These are phyloP conservation scores for Dendrolimus pini DNA, from an alignment of 2,888 invertebrate genomes.

Conservation along the genomic window DNA sequence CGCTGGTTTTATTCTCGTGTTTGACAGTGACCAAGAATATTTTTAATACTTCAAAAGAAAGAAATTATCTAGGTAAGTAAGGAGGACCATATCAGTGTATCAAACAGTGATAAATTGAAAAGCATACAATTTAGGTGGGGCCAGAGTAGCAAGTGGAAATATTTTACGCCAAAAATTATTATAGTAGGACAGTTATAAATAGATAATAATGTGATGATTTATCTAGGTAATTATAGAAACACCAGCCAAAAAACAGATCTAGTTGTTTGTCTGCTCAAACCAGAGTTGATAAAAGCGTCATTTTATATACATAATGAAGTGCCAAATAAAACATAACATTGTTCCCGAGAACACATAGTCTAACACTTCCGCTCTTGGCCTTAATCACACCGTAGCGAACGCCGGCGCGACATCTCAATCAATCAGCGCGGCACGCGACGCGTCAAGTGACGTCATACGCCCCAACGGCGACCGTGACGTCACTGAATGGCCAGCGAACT, in stretches of 20 bases:
- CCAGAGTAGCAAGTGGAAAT: too few relatives aligned
- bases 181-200: too few relatives aligned
- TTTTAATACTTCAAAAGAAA: neutral
- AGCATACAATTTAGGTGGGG: too few relatives aligned
- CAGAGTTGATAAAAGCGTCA: too few relatives aligned
- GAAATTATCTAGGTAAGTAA: too few relatives aligned
- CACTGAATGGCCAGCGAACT: neutral
- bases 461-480: neutral
- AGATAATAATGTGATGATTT: too few relatives aligned
- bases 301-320: neutral
- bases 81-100: too few relatives aligned
- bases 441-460: neutral
- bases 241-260: too few relatives aligned
- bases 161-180: too few relatives aligned
- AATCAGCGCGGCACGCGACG: neutral
- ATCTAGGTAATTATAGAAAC: too few relatives aligned
- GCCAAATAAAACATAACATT: neutral
- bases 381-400: neutral
- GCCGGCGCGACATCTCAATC: neutral
- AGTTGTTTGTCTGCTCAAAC: too few relatives aligned
- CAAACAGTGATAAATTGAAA: too few relatives aligned
- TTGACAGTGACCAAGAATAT: neutral
- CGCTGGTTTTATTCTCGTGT: neutral
- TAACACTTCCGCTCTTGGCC: neutral
- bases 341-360: neutral